phyloP scores from a whole-genome alignment of 1,140 invertebrate species.

The Camponotus floridanus region DNA sequence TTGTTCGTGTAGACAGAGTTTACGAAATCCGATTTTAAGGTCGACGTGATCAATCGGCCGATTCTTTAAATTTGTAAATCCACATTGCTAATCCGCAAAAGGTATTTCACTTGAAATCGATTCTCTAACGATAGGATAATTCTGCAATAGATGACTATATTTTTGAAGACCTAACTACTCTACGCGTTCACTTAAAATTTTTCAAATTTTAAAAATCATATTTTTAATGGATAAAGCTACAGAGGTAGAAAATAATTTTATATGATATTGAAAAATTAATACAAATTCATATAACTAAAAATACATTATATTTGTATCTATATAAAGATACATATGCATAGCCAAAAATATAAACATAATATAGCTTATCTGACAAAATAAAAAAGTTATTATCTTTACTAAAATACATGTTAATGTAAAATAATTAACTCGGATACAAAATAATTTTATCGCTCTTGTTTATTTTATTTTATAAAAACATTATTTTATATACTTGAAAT shows the following conservation, averaged over 20 bases:
- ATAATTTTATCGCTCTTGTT: no score
- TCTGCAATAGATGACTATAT: neutral
- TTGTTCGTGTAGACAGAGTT: neutral
- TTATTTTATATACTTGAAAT: no score
- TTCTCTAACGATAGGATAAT: slow-evolving; percentile 1
- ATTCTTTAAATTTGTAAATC: neutral
- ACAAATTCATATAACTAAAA: neutral
- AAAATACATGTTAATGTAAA: no score
- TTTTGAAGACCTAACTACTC: neutral
- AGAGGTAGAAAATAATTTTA: neutral
- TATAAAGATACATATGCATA: neutral
- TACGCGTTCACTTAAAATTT: neutral
- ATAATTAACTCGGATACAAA: no score
- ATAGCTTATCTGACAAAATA: no score
- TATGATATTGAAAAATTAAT: neutral
- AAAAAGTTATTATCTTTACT: no score
- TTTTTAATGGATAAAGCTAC: neutral
- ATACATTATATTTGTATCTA: neutral
- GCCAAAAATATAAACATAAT: no score
- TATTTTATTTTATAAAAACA: no score
- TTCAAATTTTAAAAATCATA: neutral
- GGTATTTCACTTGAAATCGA: neutral
- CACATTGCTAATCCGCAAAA: neutral
- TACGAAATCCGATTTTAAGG: neutral
- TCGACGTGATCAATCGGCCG: neutral